Conservation (phyloP, 2,113 vertebrate species). For the Engraulis encrasicolus region DNA sequence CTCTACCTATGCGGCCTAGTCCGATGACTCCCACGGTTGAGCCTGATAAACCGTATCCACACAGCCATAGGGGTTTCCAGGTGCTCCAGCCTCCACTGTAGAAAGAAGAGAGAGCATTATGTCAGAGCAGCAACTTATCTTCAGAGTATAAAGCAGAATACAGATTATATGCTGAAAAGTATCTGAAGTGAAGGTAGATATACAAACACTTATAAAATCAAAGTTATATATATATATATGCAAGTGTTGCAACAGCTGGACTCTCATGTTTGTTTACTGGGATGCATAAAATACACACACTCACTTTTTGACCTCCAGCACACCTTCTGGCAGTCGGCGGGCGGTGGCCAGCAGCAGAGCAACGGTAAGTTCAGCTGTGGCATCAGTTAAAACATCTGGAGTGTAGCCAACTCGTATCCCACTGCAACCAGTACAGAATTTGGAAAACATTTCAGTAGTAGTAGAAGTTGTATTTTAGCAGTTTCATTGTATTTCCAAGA, state of each 20-base stretch:
- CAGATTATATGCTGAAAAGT: too few relatives aligned
- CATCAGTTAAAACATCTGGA: constrained; percentile 72
- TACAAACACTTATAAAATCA: not conserved
- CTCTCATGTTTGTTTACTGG: too few relatives aligned
- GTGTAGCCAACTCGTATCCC: constrained; percentile 79
- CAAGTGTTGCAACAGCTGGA: too few relatives aligned
- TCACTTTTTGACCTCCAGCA: constrained; percentile 72
- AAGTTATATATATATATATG: too few relatives aligned
- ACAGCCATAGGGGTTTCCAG: constrained; percentile 76
- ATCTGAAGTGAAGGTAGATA: not conserved
- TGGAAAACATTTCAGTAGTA: not conserved
- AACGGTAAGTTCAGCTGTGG: constrained; percentile 73
- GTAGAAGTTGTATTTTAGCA: not conserved
- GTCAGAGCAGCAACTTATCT: not conserved
- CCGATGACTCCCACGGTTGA: constrained; percentile 81
- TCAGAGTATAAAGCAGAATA: not conserved
- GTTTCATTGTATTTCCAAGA: too few relatives aligned
- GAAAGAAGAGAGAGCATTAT: not conserved
- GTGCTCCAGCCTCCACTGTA: constrained; percentile 76
- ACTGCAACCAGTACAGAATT: constrained; percentile 46
- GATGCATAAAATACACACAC: not conserved
- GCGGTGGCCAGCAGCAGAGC: constrained; percentile 78
- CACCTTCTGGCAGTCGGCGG: constrained; percentile 74
- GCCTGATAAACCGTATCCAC: constrained; percentile 70
- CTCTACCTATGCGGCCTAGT: constrained; percentile 77